Conservation (phyloP, 23 tunicate species). For the Ciona savignyi region DNA sequence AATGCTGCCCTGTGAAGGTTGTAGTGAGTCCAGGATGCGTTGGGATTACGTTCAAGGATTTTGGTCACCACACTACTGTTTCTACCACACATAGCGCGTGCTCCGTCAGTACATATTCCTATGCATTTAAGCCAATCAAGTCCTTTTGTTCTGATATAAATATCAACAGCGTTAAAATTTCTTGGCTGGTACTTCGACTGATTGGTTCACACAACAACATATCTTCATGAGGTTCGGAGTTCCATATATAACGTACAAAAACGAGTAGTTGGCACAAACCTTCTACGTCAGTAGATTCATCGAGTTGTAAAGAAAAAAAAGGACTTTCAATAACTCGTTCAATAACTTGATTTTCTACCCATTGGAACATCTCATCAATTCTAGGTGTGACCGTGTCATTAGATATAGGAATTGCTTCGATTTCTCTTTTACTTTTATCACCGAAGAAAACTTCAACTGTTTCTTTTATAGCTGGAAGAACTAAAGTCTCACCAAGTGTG, state of each 20-base stretch:
- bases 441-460: background rate
- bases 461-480: conserved; percentile 10
- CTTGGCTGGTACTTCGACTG: too few relatives aligned
- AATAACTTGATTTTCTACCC: conserved; percentile 8
- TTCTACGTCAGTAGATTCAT: conserved; percentile 15
- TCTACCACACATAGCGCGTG: conserved; percentile 14
- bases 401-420: conserved; percentile 6
- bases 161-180: conserved; percentile 6
- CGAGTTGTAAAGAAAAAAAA: conserved; percentile 7
- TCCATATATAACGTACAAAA: background rate
- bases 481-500: conserved; percentile 6
- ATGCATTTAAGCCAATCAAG: conserved; percentile 7
- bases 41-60: conserved; percentile 2
- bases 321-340: conserved; percentile 7
- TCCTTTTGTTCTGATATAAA: conserved; percentile 8
- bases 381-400: conserved; percentile 6
- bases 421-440: too few relatives aligned
- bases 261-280: conserved; percentile 1
- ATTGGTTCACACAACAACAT: too few relatives aligned
- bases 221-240: too few relatives aligned
- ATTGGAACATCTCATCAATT: conserved; percentile 2
- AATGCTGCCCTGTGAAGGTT: conserved; percentile 14
- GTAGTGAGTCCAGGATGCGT: conserved; percentile 7
- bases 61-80: conserved; percentile 15
- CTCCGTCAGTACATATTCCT: conserved; percentile 8